phyloP scores from a whole-genome alignment of 2,888 invertebrate species.

The Acleris holmiana region DNA sequence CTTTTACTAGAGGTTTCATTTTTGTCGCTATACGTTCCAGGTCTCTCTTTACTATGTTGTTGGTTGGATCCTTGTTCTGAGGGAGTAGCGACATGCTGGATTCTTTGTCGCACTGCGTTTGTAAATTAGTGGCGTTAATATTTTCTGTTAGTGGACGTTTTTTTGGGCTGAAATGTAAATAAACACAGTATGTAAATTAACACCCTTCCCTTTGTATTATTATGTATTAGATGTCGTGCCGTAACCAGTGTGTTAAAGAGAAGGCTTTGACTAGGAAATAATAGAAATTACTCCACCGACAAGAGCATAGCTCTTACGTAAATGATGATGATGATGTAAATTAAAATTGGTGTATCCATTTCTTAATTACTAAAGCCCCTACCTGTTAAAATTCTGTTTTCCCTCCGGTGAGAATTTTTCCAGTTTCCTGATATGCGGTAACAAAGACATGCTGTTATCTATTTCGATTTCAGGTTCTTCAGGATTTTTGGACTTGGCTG shows the following conservation, averaged over 20 bases:
- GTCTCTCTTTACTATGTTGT: background rate
- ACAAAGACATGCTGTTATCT: slow-evolving; percentile 59
- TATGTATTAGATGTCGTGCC: no score
- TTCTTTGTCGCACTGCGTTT: slow-evolving; percentile 48
- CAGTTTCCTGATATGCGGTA: slow-evolving; percentile 51
- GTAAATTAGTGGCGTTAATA: slow-evolving; percentile 60
- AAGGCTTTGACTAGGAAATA: no score
- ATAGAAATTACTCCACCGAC: no score
- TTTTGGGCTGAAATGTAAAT: slow-evolving; percentile 51
- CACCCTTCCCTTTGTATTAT: no score
- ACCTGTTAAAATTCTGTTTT: slow-evolving; percentile 3
- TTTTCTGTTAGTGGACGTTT: slow-evolving; percentile 67
- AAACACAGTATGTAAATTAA: background rate
- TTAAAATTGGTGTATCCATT: no score
- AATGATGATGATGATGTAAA: no score
- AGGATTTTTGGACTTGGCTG: slow-evolving; percentile 40
- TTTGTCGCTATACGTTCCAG: background rate
- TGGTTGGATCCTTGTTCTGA: slow-evolving; percentile 38
- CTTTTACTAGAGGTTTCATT: slow-evolving; percentile 46
- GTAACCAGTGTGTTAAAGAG: no score
- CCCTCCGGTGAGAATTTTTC: slow-evolving; percentile 36
- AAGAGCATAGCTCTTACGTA: no score
- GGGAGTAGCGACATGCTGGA: slow-evolving; percentile 58
- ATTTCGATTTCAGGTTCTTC: slow-evolving; percentile 53
- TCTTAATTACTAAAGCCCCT: no score